Base-by-base conservation (phyloP, 2,888 invertebrate species). In the Thymelicus acteon region DNA sequence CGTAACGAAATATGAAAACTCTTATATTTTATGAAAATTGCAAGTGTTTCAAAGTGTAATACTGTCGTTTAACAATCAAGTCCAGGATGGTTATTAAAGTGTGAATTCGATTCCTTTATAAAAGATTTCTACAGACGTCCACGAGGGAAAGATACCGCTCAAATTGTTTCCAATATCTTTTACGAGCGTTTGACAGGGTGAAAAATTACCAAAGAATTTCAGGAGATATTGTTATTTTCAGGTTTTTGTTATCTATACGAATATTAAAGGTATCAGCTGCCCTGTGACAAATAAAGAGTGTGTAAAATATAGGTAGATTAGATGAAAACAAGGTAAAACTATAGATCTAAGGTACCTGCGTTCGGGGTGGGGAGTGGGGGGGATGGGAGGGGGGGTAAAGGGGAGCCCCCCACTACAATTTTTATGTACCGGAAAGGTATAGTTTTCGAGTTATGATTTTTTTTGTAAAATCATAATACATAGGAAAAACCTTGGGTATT, bases 131-230 rank as follows among this genome's bases (percentile, higher is more conserved):
- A 72, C 77, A 79, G 80, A 81, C 80, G 84, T 85, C 86, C 85
- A 78, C 80, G 79, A 83, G 82, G 85, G 83, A 84, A 77, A 83
- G 88, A 90, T 88, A 88, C 89, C 84, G 84, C 81, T 88, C 89
- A 89, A 91, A 91, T 90, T 91, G 91, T 90, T 89, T 90, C 88
- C 90, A 91, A 90, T 90, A 91, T 90, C 85, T 89, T 90, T 89
- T 87, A 90, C 86, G 89, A 88, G 83, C 84, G 85, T 89, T 90
- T 90, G 91, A 89, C 91, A 91, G 86, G 79, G 83, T 90, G 91
- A 90, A 88, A 91, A 90, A 90, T 89, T 87, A 88, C 86, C 76
- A 73, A 79, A 79, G 75, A 84, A 83, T 83, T 85, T 80, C 81
- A 80, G 74, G 76, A 81, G 83, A 84, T 88, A 85, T 85, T 85